These are phyloP conservation scores for Illadopsis cleaveri DNA, from an alignment of 2,113 vertebrate species.

Conservation along the genomic window DNA sequence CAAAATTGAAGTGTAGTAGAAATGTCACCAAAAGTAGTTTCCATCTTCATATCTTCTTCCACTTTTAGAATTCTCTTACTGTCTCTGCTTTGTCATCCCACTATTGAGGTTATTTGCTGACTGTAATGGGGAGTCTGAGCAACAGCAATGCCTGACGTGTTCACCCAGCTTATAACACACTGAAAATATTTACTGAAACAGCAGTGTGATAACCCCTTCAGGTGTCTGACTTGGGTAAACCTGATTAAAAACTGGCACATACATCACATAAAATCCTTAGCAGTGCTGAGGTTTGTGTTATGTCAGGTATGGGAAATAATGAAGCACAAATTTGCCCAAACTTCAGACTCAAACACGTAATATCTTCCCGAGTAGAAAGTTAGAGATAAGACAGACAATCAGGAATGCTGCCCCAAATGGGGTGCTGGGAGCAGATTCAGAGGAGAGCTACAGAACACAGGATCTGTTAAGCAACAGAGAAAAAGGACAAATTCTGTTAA, in stretches of 20 bases:
- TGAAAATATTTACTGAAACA: neutral
- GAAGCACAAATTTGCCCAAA: neutral
- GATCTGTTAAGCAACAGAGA: neutral
- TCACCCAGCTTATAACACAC: neutral
- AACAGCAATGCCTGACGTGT: neutral
- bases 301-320: neutral
- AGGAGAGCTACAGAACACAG: neutral
- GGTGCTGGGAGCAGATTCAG: neutral
- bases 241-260: neutral
- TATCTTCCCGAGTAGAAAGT: neutral
- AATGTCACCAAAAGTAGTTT: neutral
- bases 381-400: neutral
- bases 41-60: neutral
- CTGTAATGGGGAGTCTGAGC: neutral
- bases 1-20: neutral
- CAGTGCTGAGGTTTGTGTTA: accelerated
- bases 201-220: neutral
- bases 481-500: neutral
- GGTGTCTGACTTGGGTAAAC: neutral
- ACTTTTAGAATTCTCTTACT: neutral
- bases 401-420: neutral
- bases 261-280: neutral
- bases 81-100: neutral
- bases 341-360: neutral
- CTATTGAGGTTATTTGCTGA: neutral